phyloP scores from a whole-genome alignment of 2,797 vertebrate species.

The Periparus ater region DNA sequence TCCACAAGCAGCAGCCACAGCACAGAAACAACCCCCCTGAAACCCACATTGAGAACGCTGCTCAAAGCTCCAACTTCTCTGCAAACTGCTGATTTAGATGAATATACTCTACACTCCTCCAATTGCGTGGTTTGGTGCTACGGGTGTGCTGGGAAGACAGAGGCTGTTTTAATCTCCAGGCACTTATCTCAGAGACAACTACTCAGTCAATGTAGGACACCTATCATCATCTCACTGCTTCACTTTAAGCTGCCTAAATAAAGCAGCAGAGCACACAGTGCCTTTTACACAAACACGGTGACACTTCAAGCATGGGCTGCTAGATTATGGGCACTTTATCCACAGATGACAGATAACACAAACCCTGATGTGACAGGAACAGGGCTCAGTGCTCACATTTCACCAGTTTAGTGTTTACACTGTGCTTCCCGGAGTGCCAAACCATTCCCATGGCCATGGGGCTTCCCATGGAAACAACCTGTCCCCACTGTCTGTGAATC shows the following conservation, averaged over 20 bases:
- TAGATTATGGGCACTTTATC: neutral
- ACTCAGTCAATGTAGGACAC: neutral
- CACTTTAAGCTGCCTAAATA: conserved; percentile 27
- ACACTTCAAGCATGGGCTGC: neutral
- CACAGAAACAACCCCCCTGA: neutral
- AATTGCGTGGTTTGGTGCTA: neutral
- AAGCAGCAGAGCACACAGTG: neutral
- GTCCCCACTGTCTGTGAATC: rapidly evolving
- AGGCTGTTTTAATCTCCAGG: neutral
- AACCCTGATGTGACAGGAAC: neutral
- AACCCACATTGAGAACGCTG: neutral
- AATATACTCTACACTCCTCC: neutral
- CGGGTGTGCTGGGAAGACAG: neutral
- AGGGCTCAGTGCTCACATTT: neutral
- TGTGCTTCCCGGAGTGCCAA: neutral
- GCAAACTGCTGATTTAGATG: neutral
- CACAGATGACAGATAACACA: neutral
- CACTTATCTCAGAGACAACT: conserved; percentile 1
- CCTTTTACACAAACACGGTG: neutral
- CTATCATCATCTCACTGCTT: neutral
- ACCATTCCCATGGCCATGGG: neutral
- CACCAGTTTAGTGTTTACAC: neutral
- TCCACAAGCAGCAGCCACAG: neutral
- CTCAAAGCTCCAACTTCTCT: neutral
- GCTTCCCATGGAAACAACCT: neutral